Evolutionary conservation across 2,888 invertebrate genomes (phyloP), one percentile per base, ranked within the genome.

Genomic region (Pandemis corylana): DNA sequence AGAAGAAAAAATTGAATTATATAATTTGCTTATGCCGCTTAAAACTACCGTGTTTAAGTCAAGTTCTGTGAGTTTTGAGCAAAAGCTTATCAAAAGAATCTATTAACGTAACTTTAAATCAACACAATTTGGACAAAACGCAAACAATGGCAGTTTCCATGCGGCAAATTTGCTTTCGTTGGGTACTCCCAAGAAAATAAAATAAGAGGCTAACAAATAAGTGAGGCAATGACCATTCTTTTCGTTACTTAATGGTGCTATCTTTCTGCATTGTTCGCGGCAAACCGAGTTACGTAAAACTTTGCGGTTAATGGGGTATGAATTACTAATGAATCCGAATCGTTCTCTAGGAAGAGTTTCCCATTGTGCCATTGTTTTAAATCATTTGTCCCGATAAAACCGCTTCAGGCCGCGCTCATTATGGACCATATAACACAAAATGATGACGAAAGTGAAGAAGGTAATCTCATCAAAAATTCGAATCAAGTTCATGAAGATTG

Each of bases 151-250:
- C 71, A 72, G 76, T 78, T 81, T 78, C 82, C 84, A 86, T 89
- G 89, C 85, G 83, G 85, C 84, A 76, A 86, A 87, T 85, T 86
- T 81, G 81, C 89, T 88, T 88, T 88, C 85, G 82, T 87, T 87
- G 59, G 59, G 59, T 59, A 83, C 87, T 88, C 86, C 84, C 88
- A 89, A 89, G 87, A 87, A 90, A 90, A 85, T 83, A 81, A 81
- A 81, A 83, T 82, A 81, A 85, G 82, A 84, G 80, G 80, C 84
- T 85, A 90, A 90, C 88, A 89, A 90, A 90, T 89, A 90, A 84
- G 84, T 93, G 89, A 90, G 81, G 93, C 91, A 93, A 93, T 90
- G 88, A 88, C 90, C 87, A 89, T 91, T 92, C 89, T 91, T 91
- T 86, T 88, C 84, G 87, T 86, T 86, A 82, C 87, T 84, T 88